A percentile compares a stretch with the other conserved stretches of the same genome.
phyloP scores from a whole-genome alignment of 2,797 vertebrate species.

The Spea hammondii region DNA sequence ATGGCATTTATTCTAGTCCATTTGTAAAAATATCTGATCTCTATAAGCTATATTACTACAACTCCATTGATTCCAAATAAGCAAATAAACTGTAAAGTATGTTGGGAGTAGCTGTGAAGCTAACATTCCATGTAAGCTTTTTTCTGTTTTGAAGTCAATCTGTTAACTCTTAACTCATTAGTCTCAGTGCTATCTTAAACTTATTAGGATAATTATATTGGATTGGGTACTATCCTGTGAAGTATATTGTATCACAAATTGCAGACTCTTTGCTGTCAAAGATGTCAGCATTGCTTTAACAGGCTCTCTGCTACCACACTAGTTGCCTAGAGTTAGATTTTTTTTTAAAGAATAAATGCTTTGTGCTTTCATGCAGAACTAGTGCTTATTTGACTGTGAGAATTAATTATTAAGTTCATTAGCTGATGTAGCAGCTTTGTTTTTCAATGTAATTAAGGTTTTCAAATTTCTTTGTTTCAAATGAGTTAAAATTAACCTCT shows the following conservation, averaged over 20 bases:
- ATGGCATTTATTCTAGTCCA: too few species aligned
- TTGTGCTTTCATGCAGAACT: constrained; percentile 60
- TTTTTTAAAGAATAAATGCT: constrained; percentile 49
- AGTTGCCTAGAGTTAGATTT: constrained; percentile 41
- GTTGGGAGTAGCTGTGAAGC: too few species aligned
- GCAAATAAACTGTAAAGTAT: too few species aligned
- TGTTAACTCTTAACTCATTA: too few species aligned
- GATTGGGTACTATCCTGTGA: constrained; percentile 10
- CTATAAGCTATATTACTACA: too few species aligned
- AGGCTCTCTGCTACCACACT: constrained; percentile 25
- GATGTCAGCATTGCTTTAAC: constrained; percentile 35
- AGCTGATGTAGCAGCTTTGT: constrained; percentile 63
- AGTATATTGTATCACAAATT: constrained; percentile 18
- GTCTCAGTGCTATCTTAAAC: not conserved
- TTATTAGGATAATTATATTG: constrained; percentile 16
- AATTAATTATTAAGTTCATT: constrained; percentile 59
- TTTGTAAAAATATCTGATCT: too few species aligned
- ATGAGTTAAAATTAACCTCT: constrained; percentile 44
- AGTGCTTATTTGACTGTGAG: constrained; percentile 54
- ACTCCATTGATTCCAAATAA: too few species aligned
- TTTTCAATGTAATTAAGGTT: constrained; percentile 58
- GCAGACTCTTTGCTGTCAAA: constrained; percentile 30
- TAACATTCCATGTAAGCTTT: too few species aligned
- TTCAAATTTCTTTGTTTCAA: constrained; percentile 31
- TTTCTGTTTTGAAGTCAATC: not conserved